Percentiles rank a stretch among this genome's conserved stretches.
Evolutionary conservation across 2,888 invertebrate species (phyloP).

Genomic region (Podabrus alpinus): DNA sequence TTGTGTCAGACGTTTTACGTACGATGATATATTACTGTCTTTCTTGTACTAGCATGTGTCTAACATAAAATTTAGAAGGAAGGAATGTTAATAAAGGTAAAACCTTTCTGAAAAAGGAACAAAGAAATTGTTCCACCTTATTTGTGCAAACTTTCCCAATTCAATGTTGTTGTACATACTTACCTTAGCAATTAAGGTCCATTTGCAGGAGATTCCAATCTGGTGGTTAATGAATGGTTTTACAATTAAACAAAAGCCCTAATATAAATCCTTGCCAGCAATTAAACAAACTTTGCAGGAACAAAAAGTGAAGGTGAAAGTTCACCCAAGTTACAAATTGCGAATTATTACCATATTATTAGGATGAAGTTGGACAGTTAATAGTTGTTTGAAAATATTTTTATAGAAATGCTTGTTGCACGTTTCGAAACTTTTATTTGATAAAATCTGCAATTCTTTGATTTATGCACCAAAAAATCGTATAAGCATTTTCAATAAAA

Average conservation of each 20-base stretch:
- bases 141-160: not conserved
- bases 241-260: not conserved
- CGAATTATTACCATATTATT: not conserved
- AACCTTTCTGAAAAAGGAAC: not conserved
- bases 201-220: not conserved
- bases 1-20: not conserved
- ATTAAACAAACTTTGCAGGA: not conserved
- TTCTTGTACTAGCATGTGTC: not conserved
- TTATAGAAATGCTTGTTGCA: not conserved
- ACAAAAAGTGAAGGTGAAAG: not conserved
- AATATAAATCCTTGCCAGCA: not conserved
- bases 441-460: not conserved
- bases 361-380: not conserved
- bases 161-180: too few species aligned
- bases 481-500: not conserved
- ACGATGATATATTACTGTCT: not conserved
- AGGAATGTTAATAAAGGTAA: not conserved
- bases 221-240: not conserved
- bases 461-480: not conserved
- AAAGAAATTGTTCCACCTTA: not conserved
- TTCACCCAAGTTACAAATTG: not conserved
- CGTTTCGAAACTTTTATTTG: not conserved
- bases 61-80: not conserved
- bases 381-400: not conserved
- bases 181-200: not conserved